A percentile compares a stretch with the other conserved stretches of the same genome.
Evolutionary conservation across 2,797 vertebrate species (phyloP).

Genomic region (Danio jaintianensis): DNA sequence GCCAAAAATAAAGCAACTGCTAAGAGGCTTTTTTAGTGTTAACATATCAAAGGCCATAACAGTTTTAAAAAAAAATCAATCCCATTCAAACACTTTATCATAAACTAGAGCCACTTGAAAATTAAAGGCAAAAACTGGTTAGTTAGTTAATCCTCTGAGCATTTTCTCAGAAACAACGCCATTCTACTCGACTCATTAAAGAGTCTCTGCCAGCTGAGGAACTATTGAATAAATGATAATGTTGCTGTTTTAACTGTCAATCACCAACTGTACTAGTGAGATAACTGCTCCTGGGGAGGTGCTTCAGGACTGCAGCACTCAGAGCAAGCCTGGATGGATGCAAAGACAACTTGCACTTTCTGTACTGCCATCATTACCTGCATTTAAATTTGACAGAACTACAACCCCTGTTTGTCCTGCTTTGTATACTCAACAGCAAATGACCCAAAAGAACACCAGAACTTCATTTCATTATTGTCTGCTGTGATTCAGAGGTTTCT

Average conservation of each 20-base stretch:
- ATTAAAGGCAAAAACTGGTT: conserved; percentile 15
- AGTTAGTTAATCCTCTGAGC: conserved; percentile 17
- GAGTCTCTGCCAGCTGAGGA: conserved; percentile 43
- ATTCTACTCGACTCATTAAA: conserved; percentile 48
- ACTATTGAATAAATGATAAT: conserved; percentile 57
- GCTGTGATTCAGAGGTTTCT: not conserved
- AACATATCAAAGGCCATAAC: not conserved
- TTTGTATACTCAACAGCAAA: not conserved
- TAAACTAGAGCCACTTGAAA: not conserved
- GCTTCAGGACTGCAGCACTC: conserved; percentile 18
- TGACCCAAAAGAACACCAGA: not conserved
- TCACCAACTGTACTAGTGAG: conserved; percentile 51
- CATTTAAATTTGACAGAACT: conserved; percentile 1
- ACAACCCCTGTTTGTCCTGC: not conserved
- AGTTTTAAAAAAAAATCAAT: conserved; percentile 9
- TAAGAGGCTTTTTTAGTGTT: not conserved
- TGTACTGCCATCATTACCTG: conserved; percentile 27
- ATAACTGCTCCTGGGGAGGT: conserved; percentile 48
- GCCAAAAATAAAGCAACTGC: not conserved
- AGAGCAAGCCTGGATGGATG: conserved; percentile 42
- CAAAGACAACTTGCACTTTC: conserved; percentile 23
- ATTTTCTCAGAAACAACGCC: conserved; percentile 34
- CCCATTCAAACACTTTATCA: conserved; percentile 5
- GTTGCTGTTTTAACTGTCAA: conserved; percentile 59
- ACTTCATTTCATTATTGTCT: not conserved